A percentile compares a stretch with the other conserved stretches of the same genome.
These are phyloP conservation scores for Chitala chitala DNA, from an alignment of 2,113 vertebrate genomes.

Conservation along the genomic window DNA sequence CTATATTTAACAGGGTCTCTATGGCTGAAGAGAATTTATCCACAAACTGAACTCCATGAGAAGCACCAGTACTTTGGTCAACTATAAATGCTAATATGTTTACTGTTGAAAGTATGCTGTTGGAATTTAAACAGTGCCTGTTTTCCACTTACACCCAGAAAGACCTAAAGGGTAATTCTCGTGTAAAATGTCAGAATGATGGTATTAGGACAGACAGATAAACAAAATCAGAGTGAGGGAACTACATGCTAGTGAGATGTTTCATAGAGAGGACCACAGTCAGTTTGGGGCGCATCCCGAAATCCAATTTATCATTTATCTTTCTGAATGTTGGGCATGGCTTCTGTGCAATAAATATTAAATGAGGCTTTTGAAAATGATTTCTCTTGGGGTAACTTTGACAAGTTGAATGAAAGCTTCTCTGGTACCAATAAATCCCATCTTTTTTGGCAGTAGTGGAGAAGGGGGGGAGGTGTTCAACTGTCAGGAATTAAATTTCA, in stretches of 20 bases:
- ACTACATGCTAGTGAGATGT: background rate
- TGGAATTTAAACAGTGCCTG: background rate
- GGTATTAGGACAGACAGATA: background rate
- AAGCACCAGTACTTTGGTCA: too few species aligned
- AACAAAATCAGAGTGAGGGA: background rate
- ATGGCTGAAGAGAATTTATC: background rate
- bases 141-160: background rate
- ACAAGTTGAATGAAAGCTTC: slow-evolving; percentile 8
- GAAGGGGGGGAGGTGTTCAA: background rate
- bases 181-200: background rate
- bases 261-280: background rate
- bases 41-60: too few species aligned
- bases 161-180: background rate
- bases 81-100: background rate
- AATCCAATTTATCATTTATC: background rate
- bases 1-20: background rate
- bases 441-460: background rate
- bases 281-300: background rate
- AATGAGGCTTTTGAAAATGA: slow-evolving; percentile 19
- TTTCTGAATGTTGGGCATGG: background rate
- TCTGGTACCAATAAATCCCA: background rate
- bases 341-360: slow-evolving; percentile 9
- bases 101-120: background rate
- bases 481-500: background rate
- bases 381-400: slow-evolving; percentile 6